These are phyloP conservation scores for Reticulitermes lucifugus DNA, from an alignment of 2,888 invertebrate species.

Conservation along the genomic window DNA sequence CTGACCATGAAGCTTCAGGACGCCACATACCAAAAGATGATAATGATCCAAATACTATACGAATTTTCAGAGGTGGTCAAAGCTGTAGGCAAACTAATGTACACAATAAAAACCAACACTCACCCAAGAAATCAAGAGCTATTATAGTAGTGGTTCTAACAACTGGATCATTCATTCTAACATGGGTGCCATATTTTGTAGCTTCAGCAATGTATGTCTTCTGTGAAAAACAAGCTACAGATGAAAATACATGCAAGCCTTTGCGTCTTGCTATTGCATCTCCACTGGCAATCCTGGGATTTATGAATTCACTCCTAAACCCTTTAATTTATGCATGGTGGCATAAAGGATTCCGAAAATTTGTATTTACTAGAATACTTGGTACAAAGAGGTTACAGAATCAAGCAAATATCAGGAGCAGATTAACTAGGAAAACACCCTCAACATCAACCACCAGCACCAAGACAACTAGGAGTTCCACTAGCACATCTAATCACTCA, in stretches of 20 bases:
- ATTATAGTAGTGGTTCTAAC: slow-evolving; percentile 73
- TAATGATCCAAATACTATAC: slow-evolving; percentile 13
- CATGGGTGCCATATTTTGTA: slow-evolving; percentile 75
- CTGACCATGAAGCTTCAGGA: slow-evolving; percentile 56
- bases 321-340: slow-evolving; percentile 79
- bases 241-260: slow-evolving; percentile 65
- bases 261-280: slow-evolving; percentile 68
- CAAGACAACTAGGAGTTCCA: slow-evolving; percentile 5
- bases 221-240: slow-evolving; percentile 65
- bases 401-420: background rate
- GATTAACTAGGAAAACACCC: slow-evolving; percentile 36
- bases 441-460: background rate
- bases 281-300: slow-evolving; percentile 71
- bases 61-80: slow-evolving; percentile 41
- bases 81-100: background rate
- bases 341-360: slow-evolving; percentile 74
- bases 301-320: slow-evolving; percentile 72
- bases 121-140: slow-evolving; percentile 68
- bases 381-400: slow-evolving; percentile 48
- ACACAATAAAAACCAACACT: background rate
- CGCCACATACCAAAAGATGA: slow-evolving; percentile 21
- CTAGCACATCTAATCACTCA: slow-evolving; percentile 1
- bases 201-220: slow-evolving; percentile 68
- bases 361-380: slow-evolving; percentile 62
- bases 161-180: slow-evolving; percentile 70